Conservation (phyloP, 2,113 vertebrate genomes). For the Promerops cafer region DNA sequence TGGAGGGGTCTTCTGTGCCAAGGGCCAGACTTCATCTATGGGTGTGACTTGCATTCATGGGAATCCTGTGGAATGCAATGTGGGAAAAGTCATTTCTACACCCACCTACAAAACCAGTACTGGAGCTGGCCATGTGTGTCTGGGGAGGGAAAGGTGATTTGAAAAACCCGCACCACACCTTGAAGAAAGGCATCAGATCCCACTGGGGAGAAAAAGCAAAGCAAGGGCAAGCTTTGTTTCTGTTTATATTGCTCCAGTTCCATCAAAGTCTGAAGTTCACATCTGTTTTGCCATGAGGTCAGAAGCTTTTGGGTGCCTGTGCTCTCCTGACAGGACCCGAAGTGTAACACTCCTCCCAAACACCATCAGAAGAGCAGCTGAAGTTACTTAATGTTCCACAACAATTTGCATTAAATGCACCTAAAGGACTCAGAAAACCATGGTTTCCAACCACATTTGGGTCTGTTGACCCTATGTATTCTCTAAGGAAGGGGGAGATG, state of each 20-base stretch:
- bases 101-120: not conserved
- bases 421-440: not conserved
- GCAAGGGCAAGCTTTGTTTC: not conserved
- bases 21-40: rapidly evolving
- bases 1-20: not conserved
- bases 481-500: not conserved
- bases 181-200: not conserved
- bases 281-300: not conserved
- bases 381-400: not conserved
- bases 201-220: not conserved
- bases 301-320: not conserved
- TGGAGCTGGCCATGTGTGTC: rapidly evolving
- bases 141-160: not conserved
- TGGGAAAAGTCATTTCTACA: not conserved
- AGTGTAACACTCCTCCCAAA: not conserved
- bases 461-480: rapidly evolving
- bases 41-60: rapidly evolving
- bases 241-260: rapidly evolving
- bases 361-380: not conserved
- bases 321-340: not conserved
- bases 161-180: not conserved
- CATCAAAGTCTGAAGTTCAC: not conserved
- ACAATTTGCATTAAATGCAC: not conserved
- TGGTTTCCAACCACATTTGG: rapidly evolving
- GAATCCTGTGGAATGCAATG: not conserved